Percentiles rank a stretch among this genome's conserved stretches.
These are phyloP conservation scores for Sporophila hypoxantha DNA, from an alignment of 2,113 vertebrate species.

Conservation along the genomic window DNA sequence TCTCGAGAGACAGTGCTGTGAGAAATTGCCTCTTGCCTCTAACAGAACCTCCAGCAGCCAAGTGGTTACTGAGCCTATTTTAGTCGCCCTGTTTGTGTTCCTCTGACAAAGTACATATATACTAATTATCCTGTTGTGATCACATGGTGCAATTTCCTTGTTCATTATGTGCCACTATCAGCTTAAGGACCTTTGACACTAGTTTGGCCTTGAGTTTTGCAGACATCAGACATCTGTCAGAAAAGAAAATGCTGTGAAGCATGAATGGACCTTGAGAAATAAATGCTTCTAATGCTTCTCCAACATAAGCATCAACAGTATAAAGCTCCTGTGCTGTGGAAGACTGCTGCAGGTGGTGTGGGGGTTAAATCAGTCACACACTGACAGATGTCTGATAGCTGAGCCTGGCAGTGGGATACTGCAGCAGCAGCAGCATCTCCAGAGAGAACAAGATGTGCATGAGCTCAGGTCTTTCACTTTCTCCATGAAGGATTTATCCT, in stretches of 20 bases:
- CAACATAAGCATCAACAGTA: accelerated
- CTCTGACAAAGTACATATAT: not conserved
- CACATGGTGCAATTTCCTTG: not conserved
- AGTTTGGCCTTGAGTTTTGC: not conserved
- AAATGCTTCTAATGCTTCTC: not conserved
- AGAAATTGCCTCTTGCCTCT: not conserved
- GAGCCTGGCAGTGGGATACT: not conserved
- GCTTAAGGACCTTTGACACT: not conserved
- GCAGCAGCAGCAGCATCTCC: not conserved
- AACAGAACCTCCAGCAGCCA: not conserved
- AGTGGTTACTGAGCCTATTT: not conserved
- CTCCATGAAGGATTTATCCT: not conserved
- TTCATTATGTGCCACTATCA: not conserved
- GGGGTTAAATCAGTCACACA: not conserved
- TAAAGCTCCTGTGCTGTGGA: not conserved
- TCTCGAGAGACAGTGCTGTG: not conserved
- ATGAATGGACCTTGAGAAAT: not conserved
- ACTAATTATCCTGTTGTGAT: not conserved
- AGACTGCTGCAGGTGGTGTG: not conserved
- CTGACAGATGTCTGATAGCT: not conserved
- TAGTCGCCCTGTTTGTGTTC: not conserved
- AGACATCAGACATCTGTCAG: not conserved
- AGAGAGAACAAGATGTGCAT: not conserved
- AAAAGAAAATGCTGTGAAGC: not conserved
- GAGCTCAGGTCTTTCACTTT: not conserved